Conservation (phyloP, 1,140 invertebrate species). For the Antheraea mylitta region DNA sequence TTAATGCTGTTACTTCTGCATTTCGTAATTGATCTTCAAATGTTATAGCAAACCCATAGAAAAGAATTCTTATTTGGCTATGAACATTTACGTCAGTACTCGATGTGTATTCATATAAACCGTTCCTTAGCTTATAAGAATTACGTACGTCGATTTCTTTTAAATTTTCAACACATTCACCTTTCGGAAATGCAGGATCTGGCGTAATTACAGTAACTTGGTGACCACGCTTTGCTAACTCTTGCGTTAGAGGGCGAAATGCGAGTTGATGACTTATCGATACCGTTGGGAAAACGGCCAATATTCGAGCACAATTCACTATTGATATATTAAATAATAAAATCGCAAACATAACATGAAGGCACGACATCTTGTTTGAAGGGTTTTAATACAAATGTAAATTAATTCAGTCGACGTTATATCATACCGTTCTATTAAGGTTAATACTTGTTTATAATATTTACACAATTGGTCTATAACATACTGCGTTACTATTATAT, state of each 20-base stretch:
- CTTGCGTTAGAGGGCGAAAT: constrained; percentile 64
- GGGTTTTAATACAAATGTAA: no score
- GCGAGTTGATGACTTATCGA: constrained; percentile 81
- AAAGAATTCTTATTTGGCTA: neutral
- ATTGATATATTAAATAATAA: constrained; percentile 6
- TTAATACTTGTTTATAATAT: no score
- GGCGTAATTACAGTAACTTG: constrained; percentile 65
- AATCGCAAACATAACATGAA: neutral
- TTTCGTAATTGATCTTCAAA: constrained; percentile 32
- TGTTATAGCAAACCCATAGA: neutral
- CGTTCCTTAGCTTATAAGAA: constrained; percentile 36
- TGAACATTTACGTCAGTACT: neutral
- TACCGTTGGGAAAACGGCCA: constrained; percentile 72
- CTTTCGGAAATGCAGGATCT: constrained; percentile 46
- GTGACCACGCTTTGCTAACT: constrained; percentile 73
- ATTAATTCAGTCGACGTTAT: no score
- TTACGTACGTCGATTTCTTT: constrained; percentile 61
- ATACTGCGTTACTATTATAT: no score
- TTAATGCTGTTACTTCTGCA: constrained; percentile 32
- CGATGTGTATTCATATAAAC: neutral
- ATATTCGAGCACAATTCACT: constrained; percentile 54
- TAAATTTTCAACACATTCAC: constrained; percentile 39
- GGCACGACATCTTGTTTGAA: no score
- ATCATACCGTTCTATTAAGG: no score
- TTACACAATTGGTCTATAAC: no score